A percentile compares a stretch with the other conserved stretches of the same genome.
These are phyloP conservation scores for Nestor notabilis DNA, from an alignment of 2,113 vertebrate genomes.

Conservation along the genomic window DNA sequence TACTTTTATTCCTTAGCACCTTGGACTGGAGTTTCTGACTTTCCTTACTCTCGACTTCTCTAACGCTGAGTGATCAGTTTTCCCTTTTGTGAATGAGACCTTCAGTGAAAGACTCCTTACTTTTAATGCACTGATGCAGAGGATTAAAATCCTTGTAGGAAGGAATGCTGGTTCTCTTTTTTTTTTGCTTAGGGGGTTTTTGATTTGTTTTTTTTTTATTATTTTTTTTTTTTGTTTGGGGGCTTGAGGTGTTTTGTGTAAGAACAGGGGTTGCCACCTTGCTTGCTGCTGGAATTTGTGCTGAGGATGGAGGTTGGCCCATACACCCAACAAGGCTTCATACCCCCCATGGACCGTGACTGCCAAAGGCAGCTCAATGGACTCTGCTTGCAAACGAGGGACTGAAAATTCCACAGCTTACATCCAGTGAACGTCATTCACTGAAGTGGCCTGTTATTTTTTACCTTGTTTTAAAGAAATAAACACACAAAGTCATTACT, in stretches of 20 bases:
- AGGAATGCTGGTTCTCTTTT: not conserved
- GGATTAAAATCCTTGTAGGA: not conserved
- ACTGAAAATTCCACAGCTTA: not conserved
- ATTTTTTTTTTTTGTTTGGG: not conserved
- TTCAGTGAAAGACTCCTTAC: not conserved
- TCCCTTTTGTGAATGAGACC: not conserved
- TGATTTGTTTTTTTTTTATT: rapidly evolving
- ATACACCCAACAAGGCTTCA: not conserved
- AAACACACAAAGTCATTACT: not conserved
- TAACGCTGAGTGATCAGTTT: not conserved
- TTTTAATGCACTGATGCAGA: not conserved
- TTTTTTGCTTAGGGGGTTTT: not conserved
- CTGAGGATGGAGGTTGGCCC: not conserved
- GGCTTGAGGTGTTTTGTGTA: rapidly evolving
- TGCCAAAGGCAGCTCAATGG: not conserved
- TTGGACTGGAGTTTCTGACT: not conserved
- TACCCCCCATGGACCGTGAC: rapidly evolving
- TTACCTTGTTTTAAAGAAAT: not conserved
- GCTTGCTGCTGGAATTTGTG: not conserved
- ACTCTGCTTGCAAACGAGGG: not conserved
- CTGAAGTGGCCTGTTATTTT: not conserved
- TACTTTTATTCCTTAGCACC: not conserved
- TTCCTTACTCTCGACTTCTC: rapidly evolving
- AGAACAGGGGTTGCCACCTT: not conserved
- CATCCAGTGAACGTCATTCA: not conserved